Evolutionary conservation across 2,888 invertebrate species (phyloP).

Genomic region (Cancer borealis): DNA sequence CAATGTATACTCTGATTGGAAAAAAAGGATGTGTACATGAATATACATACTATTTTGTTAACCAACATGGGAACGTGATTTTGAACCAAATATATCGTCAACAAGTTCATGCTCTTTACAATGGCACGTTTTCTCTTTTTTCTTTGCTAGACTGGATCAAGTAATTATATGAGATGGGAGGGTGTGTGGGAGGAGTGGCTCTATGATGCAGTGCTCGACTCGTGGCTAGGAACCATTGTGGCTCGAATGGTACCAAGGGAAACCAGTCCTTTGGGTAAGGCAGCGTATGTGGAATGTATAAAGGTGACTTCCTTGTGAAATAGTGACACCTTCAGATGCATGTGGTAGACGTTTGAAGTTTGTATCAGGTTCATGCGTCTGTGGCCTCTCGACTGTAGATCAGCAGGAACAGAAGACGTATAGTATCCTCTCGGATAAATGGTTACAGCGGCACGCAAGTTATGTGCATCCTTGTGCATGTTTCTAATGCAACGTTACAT

Average conservation of each 20-base stretch:
- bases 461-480: not conserved
- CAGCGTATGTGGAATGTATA: not conserved
- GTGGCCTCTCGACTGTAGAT: no score
- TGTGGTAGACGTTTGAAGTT: not conserved
- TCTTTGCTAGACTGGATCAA: not conserved
- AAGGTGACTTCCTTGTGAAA: not conserved
- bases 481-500: not conserved
- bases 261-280: not conserved
- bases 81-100: not conserved
- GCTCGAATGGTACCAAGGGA: not conserved
- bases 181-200: not conserved
- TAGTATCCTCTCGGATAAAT: not conserved
- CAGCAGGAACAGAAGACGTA: not conserved
- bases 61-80: not conserved
- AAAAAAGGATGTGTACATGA: not conserved
- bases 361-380: no score
- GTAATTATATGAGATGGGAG: not conserved
- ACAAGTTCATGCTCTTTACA: not conserved
- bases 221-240: not conserved
- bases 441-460: not conserved
- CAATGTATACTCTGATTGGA: not conserved
- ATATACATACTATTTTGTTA: not conserved
- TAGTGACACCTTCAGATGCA: not conserved
- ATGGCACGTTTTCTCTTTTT: not conserved
- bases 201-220: not conserved